Evolutionary conservation across 92 coral and sea anemone species (phyloP), one percentile per base, ranked within the genome.

Genomic region (Nematostella vectensis): DNA sequence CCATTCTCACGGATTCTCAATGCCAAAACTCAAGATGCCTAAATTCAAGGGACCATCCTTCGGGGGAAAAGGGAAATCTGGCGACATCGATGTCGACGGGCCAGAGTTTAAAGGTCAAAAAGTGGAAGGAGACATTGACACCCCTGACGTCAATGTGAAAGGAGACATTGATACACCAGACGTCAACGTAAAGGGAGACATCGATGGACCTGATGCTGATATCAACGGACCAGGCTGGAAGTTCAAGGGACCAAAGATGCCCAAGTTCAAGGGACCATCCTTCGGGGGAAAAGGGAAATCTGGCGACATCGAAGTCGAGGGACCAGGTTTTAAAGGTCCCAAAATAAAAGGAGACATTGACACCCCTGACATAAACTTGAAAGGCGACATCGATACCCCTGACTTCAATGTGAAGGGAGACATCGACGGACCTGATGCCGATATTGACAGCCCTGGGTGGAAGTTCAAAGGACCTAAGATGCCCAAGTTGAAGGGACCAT

Each of bases 401-500:
- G 29, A 51, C 17, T 26, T 20, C 27, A 24, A 59, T 17, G 22
- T 59, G 29, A 59, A 25, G 18, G 51, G 51, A 2, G 9, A 48
- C 10, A 27, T 56, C 20, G 26, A 61, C 3, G 62, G 68, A 0
- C 61, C 80, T 15, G 63, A 47, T 26, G 65, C 39, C 52, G 47
- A 55, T 12, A 17, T 64, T 18, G 20, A 29, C 1, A 58, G 50
- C 4, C 67, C 56, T 28, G 50, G 45, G 15, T n/a, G n/a, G n/a
- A n/a, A n/a, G n/a, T n/a, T n/a, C n/a, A n/a, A n/a, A n/a, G n/a
- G n/a, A n/a, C n/a, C n/a, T n/a, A n/a, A n/a, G n/a, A n/a, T n/a
- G n/a, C n/a, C n/a, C n/a, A n/a, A n/a, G n/a, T n/a, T n/a, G n/a
- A n/a, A n/a, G n/a, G n/a, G n/a, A n/a, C n/a, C n/a, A n/a, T n/a